Base-by-base conservation (phyloP, 1,140 invertebrate species). In the Scaptomyza hsui region DNA sequence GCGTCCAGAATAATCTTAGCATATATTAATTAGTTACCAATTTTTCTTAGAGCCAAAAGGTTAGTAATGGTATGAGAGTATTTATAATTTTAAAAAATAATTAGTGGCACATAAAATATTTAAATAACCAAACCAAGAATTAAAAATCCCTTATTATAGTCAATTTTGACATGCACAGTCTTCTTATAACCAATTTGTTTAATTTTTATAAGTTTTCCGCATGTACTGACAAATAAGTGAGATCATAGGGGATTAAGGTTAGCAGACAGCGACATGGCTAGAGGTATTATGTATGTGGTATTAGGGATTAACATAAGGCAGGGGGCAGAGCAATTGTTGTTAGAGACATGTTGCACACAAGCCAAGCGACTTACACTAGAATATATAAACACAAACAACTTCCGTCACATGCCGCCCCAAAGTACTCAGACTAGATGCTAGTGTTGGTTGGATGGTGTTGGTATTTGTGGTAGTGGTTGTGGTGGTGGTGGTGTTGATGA, bases 301-400 rank as follows among this genome's bases (percentile, higher is more conserved):
- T 37, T 39, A 24, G 61, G 61, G 24, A 65, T 71, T 71, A 71
- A 15, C 18, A 15, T 42, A 3, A 37, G 15, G n/a, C 4, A 37
- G 12, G 56, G 35, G 16, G 4, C 24, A 35, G 13, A 13, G 41
- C 47, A 53, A 70, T 42, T 32, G 42, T 37, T 37, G 32, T 64
- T 64, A 64, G 26, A 21, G 18, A 64, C 60, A 56, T 18, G 18
- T 49, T 44, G 62, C 59, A 75, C 59, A 75, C 61, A 63, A 64
- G 62, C 67, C 80, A 72, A 59, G 81, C 65, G 76, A 83, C 79
- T 83, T 83, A 83, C 72, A 65, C 77, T 76, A 85, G 71, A 37
- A 53, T 75, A 72, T 68, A 70, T 74, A 79, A 47, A 81, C 69
- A 80, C 41, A 80, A 68, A 80, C 63, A 75, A 79, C 55, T 67